phyloP scores from a whole-genome alignment of 35 echinoderm and acorn worm genomes.

The Lytechinus variegatus region DNA sequence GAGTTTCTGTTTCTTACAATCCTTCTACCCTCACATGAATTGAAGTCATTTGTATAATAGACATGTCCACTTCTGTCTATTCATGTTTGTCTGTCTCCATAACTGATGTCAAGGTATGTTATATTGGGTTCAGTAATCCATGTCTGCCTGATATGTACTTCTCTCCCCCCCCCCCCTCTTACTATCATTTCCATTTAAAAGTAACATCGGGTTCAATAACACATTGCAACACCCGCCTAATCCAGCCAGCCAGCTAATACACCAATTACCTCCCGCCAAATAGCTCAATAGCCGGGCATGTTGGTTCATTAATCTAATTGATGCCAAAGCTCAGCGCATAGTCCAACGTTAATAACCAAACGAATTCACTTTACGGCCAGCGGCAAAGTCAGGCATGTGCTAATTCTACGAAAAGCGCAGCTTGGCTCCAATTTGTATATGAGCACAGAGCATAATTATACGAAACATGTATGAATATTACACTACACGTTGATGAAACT shows the following conservation, averaged over 20 bases:
- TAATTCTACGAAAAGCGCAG: not conserved
- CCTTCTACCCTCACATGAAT: too few relatives aligned
- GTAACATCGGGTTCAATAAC: too few relatives aligned
- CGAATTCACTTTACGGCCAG: not conserved
- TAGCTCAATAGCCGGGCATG: not conserved
- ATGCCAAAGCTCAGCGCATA: not conserved
- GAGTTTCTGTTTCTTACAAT: too few relatives aligned
- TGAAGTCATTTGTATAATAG: too few relatives aligned
- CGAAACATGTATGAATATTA: not conserved
- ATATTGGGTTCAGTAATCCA: too few relatives aligned
- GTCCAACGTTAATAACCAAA: not conserved
- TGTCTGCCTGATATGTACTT: too few relatives aligned
- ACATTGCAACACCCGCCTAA: not conserved
- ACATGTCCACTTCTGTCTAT: too few relatives aligned
- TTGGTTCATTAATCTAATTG: slow-evolving; percentile 6
- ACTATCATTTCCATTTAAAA: too few relatives aligned
- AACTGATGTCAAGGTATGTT: too few relatives aligned
- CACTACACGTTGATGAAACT: not conserved
- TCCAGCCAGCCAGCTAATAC: not conserved
- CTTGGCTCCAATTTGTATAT: not conserved
- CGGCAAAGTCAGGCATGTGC: not conserved
- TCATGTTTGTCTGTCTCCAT: too few relatives aligned
- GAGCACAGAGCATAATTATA: not conserved
- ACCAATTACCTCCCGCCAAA: not conserved
- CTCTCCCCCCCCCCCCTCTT: too few relatives aligned